These are phyloP conservation scores for Heptranchias perlo DNA, from an alignment of 2,113 vertebrate genomes.

Conservation along the genomic window DNA sequence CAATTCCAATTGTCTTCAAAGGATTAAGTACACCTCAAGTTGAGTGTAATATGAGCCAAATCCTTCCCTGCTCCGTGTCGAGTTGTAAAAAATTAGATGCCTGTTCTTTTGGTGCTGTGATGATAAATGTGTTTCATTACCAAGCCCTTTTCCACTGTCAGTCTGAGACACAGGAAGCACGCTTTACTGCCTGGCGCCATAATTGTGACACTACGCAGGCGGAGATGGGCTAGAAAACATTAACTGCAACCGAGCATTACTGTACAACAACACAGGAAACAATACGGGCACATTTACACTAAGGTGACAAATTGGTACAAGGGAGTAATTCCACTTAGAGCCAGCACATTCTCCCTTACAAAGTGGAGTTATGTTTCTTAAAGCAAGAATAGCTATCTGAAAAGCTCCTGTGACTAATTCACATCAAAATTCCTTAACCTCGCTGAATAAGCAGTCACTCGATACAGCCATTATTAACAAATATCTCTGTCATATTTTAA, in stretches of 20 bases:
- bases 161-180: constrained; percentile 35
- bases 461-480: background rate
- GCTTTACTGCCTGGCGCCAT: constrained; percentile 32
- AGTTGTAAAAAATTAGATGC: constrained; percentile 21
- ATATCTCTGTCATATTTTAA: constrained; percentile 16
- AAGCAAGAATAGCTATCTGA: background rate
- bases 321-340: background rate
- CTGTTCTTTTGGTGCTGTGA: constrained; percentile 31
- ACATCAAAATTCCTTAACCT: background rate
- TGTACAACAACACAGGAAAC: background rate
- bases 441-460: background rate
- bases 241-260: background rate
- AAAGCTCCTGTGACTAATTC: background rate
- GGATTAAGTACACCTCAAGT: constrained; percentile 17
- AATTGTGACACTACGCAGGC: constrained; percentile 15
- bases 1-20: background rate
- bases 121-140: constrained; percentile 35
- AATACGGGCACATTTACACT: constrained; percentile 7
- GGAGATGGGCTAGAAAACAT: constrained; percentile 6
- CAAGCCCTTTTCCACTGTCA: constrained; percentile 17
- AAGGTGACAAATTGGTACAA: background rate
- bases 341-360: background rate
- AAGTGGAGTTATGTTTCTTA: background rate
- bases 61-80: constrained; percentile 16
- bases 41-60: constrained; percentile 1